phyloP scores from a whole-genome alignment of 2,797 vertebrate species.

The Pseudotriccus pelzelni region DNA sequence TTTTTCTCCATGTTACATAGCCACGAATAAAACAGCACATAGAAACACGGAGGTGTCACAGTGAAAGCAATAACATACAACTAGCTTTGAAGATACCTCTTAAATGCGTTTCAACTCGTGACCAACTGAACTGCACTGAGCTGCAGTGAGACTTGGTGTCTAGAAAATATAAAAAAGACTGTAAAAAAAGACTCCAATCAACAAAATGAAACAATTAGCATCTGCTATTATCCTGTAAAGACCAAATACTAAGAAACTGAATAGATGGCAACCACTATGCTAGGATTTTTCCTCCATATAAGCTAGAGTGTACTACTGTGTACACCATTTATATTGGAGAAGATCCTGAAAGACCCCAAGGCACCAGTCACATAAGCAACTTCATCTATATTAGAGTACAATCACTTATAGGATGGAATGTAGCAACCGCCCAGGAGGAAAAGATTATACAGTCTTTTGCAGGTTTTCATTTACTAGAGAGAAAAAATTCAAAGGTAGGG shows the following conservation, averaged over 20 bases:
- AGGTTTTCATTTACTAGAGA: neutral
- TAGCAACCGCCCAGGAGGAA: neutral
- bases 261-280: neutral
- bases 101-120: neutral
- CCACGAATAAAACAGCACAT: neutral
- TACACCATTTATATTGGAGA: constrained; percentile 17
- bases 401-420: neutral
- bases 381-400: constrained; percentile 8
- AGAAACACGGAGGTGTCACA: neutral
- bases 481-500: neutral
- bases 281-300: neutral
- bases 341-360: constrained; percentile 20
- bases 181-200: neutral
- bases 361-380: neutral
- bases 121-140: neutral
- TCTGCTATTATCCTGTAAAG: neutral
- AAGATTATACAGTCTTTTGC: neutral
- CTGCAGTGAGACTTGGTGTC: neutral
- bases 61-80: neutral
- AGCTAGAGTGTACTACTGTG: neutral
- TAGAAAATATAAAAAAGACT: neutral
- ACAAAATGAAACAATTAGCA: neutral
- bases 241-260: neutral
- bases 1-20: neutral
- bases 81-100: neutral